Conservation (phyloP, 1,140 invertebrate genomes). For the Asbolus verrucosus region DNA sequence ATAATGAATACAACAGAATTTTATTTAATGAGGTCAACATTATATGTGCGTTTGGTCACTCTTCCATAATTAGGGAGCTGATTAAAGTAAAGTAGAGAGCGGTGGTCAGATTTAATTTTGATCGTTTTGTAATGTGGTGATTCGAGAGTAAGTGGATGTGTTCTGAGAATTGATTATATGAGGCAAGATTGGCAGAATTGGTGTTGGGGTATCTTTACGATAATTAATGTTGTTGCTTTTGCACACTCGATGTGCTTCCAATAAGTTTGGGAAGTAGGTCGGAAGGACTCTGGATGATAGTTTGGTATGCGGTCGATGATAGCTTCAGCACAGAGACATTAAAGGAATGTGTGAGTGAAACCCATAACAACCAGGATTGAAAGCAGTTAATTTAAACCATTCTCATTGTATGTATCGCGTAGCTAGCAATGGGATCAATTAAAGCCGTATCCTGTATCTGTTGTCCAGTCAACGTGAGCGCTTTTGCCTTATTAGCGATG, state of each 20-base stretch:
- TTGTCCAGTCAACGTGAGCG: conserved; percentile 27
- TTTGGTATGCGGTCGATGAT: conserved; percentile 35
- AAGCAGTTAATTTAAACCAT: conserved; percentile 38
- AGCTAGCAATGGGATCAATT: conserved; percentile 34
- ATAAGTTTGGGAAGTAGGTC: conserved; percentile 37
- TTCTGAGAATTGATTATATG: background rate
- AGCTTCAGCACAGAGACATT: conserved; percentile 26
- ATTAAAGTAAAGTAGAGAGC: too few relatives aligned
- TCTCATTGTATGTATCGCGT: conserved; percentile 37
- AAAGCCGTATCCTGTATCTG: conserved; percentile 37
- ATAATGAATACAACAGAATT: too few relatives aligned
- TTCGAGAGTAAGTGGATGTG: too few relatives aligned
- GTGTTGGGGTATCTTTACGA: conserved; percentile 26
- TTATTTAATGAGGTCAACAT: too few relatives aligned
- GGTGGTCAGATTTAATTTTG: too few relatives aligned
- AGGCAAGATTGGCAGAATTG: conserved; percentile 4
- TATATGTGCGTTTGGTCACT: too few relatives aligned
- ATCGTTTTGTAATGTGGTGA: too few relatives aligned
- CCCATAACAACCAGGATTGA: conserved; percentile 32
- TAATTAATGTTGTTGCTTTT: conserved; percentile 38
- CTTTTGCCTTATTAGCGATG: conserved; percentile 44
- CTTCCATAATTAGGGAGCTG: too few relatives aligned
- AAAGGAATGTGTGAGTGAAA: conserved; percentile 36
- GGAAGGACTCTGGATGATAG: conserved; percentile 33
- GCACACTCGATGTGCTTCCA: conserved; percentile 29